phyloP scores from a whole-genome alignment of 2,797 vertebrate genomes.

The Percopsis omiscomaycus region DNA sequence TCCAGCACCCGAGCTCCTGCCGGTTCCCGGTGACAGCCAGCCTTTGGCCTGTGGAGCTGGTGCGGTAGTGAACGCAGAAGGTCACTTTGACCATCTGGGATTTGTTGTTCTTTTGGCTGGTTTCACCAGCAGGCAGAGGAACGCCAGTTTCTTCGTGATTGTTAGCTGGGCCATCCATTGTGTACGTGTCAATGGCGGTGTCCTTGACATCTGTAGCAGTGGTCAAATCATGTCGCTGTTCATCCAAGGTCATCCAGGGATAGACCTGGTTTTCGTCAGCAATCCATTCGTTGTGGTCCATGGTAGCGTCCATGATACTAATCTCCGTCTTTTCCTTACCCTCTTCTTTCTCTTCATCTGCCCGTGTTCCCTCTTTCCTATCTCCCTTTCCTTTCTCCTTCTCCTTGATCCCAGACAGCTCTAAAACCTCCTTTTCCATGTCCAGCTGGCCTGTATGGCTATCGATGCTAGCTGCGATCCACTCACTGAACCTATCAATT shows the following conservation, averaged over 20 bases:
- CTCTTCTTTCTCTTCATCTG: constrained; percentile 32
- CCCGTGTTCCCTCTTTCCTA: constrained; percentile 15
- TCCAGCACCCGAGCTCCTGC: constrained; percentile 86
- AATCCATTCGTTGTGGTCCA: constrained; percentile 81
- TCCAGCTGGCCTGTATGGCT: not conserved
- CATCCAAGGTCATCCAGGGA: constrained; percentile 58
- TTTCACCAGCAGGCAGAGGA: constrained; percentile 38
- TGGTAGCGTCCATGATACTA: constrained; percentile 81
- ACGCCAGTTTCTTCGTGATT: constrained; percentile 15
- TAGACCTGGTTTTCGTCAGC: constrained; percentile 53
- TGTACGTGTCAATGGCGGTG: not conserved
- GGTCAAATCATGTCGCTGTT: not conserved
- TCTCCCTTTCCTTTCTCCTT: constrained; percentile 10
- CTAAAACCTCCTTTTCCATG: not conserved
- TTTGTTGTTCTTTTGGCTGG: constrained; percentile 61
- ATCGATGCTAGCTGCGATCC: not conserved
- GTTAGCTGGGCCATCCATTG: not conserved
- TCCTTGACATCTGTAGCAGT: not conserved
- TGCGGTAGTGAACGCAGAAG: constrained; percentile 89
- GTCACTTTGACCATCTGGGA: constrained; percentile 77
- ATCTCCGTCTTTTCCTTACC: constrained; percentile 71
- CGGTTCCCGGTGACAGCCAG: constrained; percentile 88
- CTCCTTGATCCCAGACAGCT: constrained; percentile 20
- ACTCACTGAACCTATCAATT: constrained; percentile 5
- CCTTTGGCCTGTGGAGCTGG: constrained; percentile 70